Evolutionary conservation across 2,113 vertebrate species (phyloP).

Genomic region (Perca schrenkii): DNA sequence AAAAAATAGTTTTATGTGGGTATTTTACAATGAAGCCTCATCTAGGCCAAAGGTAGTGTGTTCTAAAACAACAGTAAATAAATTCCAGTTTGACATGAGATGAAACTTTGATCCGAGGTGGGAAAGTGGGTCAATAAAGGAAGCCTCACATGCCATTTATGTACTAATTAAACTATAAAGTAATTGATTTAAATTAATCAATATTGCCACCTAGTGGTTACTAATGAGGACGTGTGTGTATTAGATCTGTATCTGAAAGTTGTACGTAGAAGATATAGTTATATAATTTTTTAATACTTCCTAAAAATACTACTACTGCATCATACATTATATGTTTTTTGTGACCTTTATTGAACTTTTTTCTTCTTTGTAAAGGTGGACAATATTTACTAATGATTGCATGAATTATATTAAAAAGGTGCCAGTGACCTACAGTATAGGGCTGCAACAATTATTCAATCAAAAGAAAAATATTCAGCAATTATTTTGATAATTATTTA

Average conservation of each 20-base stretch:
- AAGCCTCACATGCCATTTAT: not conserved
- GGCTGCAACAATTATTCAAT: no score
- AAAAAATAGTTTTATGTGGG: no score
- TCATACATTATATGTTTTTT: not conserved
- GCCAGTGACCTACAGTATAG: not conserved
- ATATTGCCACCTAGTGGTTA: not conserved
- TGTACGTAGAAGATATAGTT: no score
- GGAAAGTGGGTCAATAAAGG: not conserved
- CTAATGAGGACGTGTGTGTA: not conserved
- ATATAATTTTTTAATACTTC: no score
- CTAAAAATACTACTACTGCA: not conserved
- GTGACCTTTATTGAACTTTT: not conserved
- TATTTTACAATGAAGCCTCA: no score
- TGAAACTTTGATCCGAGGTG: not conserved
- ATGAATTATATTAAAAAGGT: not conserved
- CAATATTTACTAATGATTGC: not conserved
- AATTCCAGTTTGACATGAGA: not conserved
- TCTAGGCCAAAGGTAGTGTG: no score
- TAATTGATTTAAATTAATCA: not conserved
- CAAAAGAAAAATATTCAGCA: no score
- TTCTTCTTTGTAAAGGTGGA: not conserved
- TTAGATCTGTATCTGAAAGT: not conserved
- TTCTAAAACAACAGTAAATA: no score
- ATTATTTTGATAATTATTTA: not conserved
- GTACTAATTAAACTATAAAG: not conserved